Evolutionary conservation across 1,140 invertebrate species (phyloP).

Genomic region (Acromyrmex charruanus): DNA sequence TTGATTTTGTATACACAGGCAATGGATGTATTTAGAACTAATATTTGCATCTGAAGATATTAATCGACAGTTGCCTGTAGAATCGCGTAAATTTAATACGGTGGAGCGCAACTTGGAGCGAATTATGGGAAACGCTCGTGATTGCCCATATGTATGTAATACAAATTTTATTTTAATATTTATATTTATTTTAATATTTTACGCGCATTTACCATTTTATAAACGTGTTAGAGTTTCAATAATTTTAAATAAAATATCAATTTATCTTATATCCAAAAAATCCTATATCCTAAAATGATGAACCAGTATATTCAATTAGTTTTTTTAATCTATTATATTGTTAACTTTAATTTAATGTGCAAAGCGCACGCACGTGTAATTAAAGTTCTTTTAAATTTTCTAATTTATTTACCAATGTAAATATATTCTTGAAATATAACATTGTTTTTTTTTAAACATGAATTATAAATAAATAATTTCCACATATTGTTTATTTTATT

Average conservation of each 20-base stretch:
- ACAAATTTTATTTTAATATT: background rate
- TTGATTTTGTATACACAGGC: constrained; percentile 82
- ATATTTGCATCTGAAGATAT: constrained; percentile 95
- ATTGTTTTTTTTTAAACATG: too few relatives aligned
- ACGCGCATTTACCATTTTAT: background rate
- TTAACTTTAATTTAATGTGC: constrained; percentile 1
- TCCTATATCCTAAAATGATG: too few relatives aligned
- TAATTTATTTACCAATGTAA: too few relatives aligned
- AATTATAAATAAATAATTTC: background rate
- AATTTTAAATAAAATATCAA: constrained; percentile 3
- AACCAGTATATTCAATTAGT: background rate
- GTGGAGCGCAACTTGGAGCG: constrained; percentile 92
- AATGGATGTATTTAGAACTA: constrained; percentile 95
- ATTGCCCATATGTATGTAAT: constrained; percentile 85
- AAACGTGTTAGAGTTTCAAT: background rate
- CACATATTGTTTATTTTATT: background rate
- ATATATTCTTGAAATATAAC: too few relatives aligned
- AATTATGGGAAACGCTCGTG: constrained; percentile 90
- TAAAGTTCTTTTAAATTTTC: background rate
- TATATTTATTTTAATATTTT: background rate
- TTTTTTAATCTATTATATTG: background rate
- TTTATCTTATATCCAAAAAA: background rate
- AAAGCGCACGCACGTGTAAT: background rate
- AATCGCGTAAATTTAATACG: constrained; percentile 92
- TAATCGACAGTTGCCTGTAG: constrained; percentile 90